A percentile compares a stretch with the other conserved stretches of the same genome.
phyloP scores from a whole-genome alignment of 2,888 invertebrate species.

The Carcina quercana region DNA sequence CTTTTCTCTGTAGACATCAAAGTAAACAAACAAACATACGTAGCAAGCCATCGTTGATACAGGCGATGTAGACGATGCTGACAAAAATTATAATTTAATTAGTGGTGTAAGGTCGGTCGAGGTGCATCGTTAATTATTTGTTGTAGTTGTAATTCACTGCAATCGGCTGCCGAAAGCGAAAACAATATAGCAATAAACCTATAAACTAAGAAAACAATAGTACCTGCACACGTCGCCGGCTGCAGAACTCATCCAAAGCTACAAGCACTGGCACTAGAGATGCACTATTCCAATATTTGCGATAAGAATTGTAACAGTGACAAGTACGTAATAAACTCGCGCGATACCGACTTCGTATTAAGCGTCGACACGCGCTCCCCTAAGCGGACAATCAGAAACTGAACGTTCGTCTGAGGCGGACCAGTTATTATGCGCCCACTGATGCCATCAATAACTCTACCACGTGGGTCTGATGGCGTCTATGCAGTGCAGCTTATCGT shows the following conservation, averaged over 20 bases:
- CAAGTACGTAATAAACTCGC: constrained; percentile 50
- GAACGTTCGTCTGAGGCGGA: constrained; percentile 51
- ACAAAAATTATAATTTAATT: no score
- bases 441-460: constrained; percentile 60
- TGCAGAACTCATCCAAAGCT: constrained; percentile 40
- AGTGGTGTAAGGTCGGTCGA: no score
- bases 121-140: no score
- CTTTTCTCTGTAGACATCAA: no score
- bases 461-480: constrained; percentile 58
- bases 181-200: constrained; percentile 25
- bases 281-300: constrained; percentile 31
- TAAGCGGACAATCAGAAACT: constrained; percentile 62
- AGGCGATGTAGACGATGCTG: no score
- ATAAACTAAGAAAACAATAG: constrained; percentile 48
- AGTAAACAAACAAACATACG: no score
- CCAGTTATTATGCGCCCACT: constrained; percentile 72
- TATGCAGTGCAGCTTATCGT: constrained; percentile 47
- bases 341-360: constrained; percentile 38
- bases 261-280: constrained; percentile 48
- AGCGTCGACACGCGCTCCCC: constrained; percentile 54
- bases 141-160: neutral
- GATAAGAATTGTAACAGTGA: constrained; percentile 26
- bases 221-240: constrained; percentile 57
- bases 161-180: constrained; percentile 21
- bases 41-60: no score